Evolutionary conservation across 2,888 invertebrate genomes (phyloP), one percentile per base, ranked within the genome.

Genomic region (Agrotis ipsilon): DNA sequence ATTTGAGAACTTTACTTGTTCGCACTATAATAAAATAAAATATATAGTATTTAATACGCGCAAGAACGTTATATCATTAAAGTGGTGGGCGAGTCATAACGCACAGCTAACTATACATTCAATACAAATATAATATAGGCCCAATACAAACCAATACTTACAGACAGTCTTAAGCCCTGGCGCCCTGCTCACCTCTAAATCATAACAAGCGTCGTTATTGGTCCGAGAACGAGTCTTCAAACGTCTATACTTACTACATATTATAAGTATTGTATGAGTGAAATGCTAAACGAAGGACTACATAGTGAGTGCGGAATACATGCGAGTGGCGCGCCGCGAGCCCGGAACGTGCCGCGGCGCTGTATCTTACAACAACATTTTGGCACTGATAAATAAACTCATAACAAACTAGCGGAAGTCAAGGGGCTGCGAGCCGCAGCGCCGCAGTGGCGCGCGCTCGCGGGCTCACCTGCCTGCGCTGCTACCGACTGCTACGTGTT

Each of bases 351-450:
- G 21, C 16, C 21, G 2, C 62, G 39, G 59, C 55, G 16, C 43
- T 39, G 55, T 72, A 66, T 80, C 85, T 85, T 86, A 84, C 76
- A 67, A 86, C 84, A 77, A 89, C 82, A 89, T 89, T 91, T 92
- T 92, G 91, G 91, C 91, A 92, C 92, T 89, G 88, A 86, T 74
- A 86, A 57, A 86, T 80, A 83, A 87, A 85, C 61, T 66, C 68
- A 64, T 66, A 48, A 66, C n/a, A 43, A 67, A 65, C 65, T 72
- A 78, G 78, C 71, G 60, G 49, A 60, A 78, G 45, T 69, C 58
- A 49, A 19, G 4, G 24, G 59, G 61, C 54, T n/a, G 59, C 43
- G 24, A 3, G 48, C 48, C 43, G 54, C 72, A 21, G 48, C 24
- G 3, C 11, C 32, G 32, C 32, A 1, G 0, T 27, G 24, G 27